A percentile compares a stretch with the other conserved stretches of the same genome.
These are phyloP conservation scores for Montipora efflorescens DNA, from an alignment of 64 coral and sea anemone genomes.

Conservation along the genomic window DNA sequence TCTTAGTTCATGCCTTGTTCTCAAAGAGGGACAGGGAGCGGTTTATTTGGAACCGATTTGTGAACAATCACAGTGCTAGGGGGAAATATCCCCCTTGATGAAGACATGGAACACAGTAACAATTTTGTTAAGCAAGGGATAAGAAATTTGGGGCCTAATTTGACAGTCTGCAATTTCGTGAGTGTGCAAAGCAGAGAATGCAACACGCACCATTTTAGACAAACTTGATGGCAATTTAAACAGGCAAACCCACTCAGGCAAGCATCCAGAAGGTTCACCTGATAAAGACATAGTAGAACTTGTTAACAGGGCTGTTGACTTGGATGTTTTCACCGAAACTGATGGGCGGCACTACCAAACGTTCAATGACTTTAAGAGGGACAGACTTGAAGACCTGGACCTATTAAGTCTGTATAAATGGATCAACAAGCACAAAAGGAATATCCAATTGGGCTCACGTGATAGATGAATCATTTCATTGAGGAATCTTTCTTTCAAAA, in stretches of 20 bases:
- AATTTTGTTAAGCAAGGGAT: constrained; percentile 36
- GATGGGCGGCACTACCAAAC: constrained; percentile 6
- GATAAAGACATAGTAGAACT: constrained; percentile 54
- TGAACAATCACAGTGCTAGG: constrained; percentile 72
- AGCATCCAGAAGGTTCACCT: constrained; percentile 31
- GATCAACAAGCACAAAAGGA: constrained; percentile 7
- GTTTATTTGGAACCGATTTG: constrained; percentile 68
- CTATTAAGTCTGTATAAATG: constrained; percentile 29
- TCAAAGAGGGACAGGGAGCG: constrained; percentile 17
- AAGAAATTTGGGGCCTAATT: constrained; percentile 72
- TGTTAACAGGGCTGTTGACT: constrained; percentile 32
- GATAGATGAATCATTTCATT: constrained; percentile 49
- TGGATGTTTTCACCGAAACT: constrained; percentile 38
- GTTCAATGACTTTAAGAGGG: constrained; percentile 49
- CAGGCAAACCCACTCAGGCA: constrained; percentile 36
- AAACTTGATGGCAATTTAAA: constrained; percentile 33
- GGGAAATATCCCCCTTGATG: constrained; percentile 70
- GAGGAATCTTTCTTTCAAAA: constrained; percentile 17
- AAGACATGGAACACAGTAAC: constrained; percentile 68
- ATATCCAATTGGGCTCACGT: constrained; percentile 26
- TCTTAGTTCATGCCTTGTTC: constrained; percentile 66
- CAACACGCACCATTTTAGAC: constrained; percentile 46
- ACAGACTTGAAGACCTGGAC: constrained; percentile 47
- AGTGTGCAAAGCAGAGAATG: constrained; percentile 62
- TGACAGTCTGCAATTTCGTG: constrained; percentile 56